Evolutionary conservation across 2,888 invertebrate species (phyloP), one percentile per base, ranked within the genome.

Genomic region (Galerucella calmariensis): DNA sequence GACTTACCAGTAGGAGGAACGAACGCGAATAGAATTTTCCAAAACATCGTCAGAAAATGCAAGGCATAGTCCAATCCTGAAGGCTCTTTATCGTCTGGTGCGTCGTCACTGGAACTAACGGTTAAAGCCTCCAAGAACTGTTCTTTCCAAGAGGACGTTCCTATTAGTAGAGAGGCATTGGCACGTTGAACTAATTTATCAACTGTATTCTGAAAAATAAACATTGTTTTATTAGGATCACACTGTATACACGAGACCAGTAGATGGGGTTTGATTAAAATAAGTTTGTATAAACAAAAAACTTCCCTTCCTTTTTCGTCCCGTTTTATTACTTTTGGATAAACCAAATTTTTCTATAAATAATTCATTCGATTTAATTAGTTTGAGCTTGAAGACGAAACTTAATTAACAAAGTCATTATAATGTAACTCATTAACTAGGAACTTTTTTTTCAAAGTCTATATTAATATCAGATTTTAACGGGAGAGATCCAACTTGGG

Each of bases 121-220:
- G 97, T 97, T 79, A 99, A 89, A 56, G 99, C 99, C 88, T 99
- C 99, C 83, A 95, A 90, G 87, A 99, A 99, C 89, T 99, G 99
- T 85, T 99, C 99, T 87, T 95, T 96, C 99, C 99, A 99, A 0
- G 98, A 97, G n/a, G 97, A 97, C 20, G 99, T 98, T 76, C 99
- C 94, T 81, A 95, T 92, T 78, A 98, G 92, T 78, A 98, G 91
- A 20, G 98, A 97, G 62, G 97, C 95, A 88, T 98, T 98, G 77
- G 98, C 97, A 86, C 97, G 93, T 90, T 98, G 97, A 81, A 99
- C 95, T 87, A 99, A 91, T 88, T 98, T 98, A 89, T 99, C 99
- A 77, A 99, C 99, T 59, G 97, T 97, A 87, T 96, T 97, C 95
- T 97, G 90, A 11, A 56, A 56, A 41, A 41, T 41, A 41, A 41